Evolutionary conservation across 37 sponge, comb jelly and placozoan genomes (phyloP).

Genomic region (Agelas oroides): DNA sequence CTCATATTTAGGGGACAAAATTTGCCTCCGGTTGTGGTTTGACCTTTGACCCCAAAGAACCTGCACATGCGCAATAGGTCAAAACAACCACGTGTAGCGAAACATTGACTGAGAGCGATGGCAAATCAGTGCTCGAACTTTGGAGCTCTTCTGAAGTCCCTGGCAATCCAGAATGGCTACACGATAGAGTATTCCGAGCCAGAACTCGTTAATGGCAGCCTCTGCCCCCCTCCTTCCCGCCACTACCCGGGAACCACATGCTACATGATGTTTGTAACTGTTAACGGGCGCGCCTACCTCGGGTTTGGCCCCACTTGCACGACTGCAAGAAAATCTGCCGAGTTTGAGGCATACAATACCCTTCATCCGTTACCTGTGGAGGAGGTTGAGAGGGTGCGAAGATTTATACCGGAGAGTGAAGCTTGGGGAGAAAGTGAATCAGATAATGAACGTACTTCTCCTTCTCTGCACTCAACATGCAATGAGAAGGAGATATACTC

Average conservation of each 20-base stretch:
- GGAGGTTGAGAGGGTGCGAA: too few relatives aligned
- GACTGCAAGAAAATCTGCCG: slow-evolving; percentile 21
- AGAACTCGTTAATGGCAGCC: slow-evolving; percentile 37
- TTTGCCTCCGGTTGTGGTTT: too few relatives aligned
- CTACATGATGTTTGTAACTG: slow-evolving; percentile 26
- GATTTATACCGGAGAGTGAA: too few relatives aligned
- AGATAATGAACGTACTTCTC: too few relatives aligned
- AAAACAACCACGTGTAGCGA: not conserved
- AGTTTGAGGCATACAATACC: slow-evolving; percentile 17
- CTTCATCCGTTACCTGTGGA: not conserved
- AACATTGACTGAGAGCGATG: not conserved
- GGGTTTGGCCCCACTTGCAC: slow-evolving; percentile 55
- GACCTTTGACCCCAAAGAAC: too few relatives aligned
- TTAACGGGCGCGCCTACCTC: not conserved
- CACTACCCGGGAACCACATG: slow-evolving; percentile 35
- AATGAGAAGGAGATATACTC: too few relatives aligned
- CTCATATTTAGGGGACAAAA: too few relatives aligned
- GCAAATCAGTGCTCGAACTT: not conserved
- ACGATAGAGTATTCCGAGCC: not conserved
- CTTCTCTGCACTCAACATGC: too few relatives aligned
- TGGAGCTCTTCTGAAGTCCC: not conserved
- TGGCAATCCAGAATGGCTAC: not conserved
- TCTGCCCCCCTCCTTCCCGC: slow-evolving; percentile 50
- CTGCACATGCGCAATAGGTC: not conserved
- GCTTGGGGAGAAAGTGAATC: too few relatives aligned